These are phyloP conservation scores for Scarus forsteni DNA, from an alignment of 2,797 vertebrate species.

Conservation along the genomic window DNA sequence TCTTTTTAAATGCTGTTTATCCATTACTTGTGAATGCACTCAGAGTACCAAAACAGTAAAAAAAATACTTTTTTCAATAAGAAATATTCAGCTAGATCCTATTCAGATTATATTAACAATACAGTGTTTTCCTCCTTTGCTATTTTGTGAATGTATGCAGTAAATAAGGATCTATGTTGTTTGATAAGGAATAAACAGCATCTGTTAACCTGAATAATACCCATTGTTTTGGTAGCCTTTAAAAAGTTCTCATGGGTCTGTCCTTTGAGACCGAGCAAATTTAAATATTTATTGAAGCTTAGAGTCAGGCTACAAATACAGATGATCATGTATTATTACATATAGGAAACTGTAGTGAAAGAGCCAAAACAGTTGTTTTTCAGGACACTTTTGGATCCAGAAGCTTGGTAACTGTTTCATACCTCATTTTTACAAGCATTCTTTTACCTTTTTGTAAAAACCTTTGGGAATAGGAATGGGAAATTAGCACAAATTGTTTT, in stretches of 20 bases:
- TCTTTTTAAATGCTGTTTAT: too few relatives aligned
- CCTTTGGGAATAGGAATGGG: conserved; percentile 61
- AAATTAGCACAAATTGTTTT: conserved; percentile 78
- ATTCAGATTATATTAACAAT: too few relatives aligned
- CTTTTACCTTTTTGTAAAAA: conserved; percentile 50
- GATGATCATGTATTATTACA: conserved; percentile 36
- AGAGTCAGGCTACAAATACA: conserved; percentile 21
- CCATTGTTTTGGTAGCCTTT: conserved; percentile 48
- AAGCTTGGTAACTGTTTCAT: conserved; percentile 37
- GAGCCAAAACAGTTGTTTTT: conserved; percentile 49
- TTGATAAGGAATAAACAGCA: conserved; percentile 31
- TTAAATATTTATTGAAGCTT: conserved; percentile 19
- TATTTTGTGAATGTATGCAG: too few relatives aligned
- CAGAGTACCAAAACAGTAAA: too few relatives aligned
- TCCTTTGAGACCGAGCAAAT: conserved; percentile 22
- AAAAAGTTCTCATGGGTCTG: conserved; percentile 35
- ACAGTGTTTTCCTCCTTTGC: too few relatives aligned
- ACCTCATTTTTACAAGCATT: conserved; percentile 74
- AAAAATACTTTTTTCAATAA: too few relatives aligned
- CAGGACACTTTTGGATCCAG: conserved; percentile 50
- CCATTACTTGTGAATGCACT: too few relatives aligned
- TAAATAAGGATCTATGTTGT: conserved; percentile 3
- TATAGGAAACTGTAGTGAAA: conserved; percentile 26
- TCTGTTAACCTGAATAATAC: conserved; percentile 53
- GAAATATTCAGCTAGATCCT: too few relatives aligned